Percentiles rank a stretch among this genome's conserved stretches.
Conservation (phyloP, 1,140 invertebrate genomes). For the Macrosteles quadrilineatus region DNA sequence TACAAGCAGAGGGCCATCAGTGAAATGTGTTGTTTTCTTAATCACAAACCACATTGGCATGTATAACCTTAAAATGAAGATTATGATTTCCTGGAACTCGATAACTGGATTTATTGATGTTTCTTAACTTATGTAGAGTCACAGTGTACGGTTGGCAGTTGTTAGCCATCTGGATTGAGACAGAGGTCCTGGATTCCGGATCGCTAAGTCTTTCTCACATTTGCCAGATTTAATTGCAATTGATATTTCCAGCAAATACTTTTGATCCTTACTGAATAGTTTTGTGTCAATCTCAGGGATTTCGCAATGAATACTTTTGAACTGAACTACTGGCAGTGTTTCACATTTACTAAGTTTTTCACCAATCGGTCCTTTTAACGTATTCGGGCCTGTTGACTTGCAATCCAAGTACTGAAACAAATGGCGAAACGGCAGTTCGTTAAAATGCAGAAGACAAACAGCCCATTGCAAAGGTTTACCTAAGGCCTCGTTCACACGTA, state of each 20-base stretch:
- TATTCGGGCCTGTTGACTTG: no score
- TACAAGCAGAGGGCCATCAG: conserved; percentile 30
- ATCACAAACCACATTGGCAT: no score
- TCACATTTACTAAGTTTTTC: conserved; percentile 41
- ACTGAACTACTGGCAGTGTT: conserved; percentile 37
- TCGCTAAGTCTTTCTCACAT: conserved; percentile 37
- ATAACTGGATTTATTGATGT: conserved; percentile 30
- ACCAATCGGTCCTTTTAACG: conserved; percentile 42
- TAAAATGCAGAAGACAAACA: no score
- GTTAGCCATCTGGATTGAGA: conserved; percentile 40
- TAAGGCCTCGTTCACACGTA: no score
- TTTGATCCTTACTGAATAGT: conserved; percentile 44
- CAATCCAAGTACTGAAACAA: no score
- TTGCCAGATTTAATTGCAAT: conserved; percentile 31
- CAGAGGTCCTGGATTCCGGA: conserved; percentile 36
- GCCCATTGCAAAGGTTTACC: conserved; percentile 41
- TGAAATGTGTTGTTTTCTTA: conserved; percentile 27
- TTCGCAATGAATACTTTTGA: conserved; percentile 34
- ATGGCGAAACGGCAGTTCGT: no score
- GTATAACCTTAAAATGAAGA: conserved; percentile 38
- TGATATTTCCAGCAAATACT: conserved; percentile 44
- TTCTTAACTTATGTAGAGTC: conserved; percentile 36
- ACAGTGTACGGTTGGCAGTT: conserved; percentile 39
- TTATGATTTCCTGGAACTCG: conserved; percentile 33
- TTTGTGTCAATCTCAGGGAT: conserved; percentile 36